Evolutionary conservation across 2,797 vertebrate species (phyloP), one percentile per base, ranked within the genome.

Genomic region (Gadopsis marmoratus): DNA sequence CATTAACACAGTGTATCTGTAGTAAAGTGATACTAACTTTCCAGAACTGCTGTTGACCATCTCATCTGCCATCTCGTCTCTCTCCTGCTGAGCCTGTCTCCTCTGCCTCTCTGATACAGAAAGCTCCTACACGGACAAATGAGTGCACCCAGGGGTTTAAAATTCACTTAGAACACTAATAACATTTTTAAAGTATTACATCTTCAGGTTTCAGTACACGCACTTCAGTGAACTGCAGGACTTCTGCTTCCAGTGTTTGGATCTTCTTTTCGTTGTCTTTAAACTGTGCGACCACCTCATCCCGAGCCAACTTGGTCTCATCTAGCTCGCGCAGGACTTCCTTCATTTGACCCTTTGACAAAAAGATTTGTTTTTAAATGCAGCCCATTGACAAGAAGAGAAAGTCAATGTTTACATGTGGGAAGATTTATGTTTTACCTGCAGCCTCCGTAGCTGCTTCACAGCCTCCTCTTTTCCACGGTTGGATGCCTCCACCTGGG

Each of bases 261-360:
- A 98, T 93, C 56, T 95, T 97, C 91, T 98, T 98, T 70, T 98
- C 97, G 1, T 84, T 96, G 77, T 98, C 97, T 79, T 96, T 96
- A 9, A 92, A 96, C 67, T 96, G 95, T 50, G 88, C 60, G 1
- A 96, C 92, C 39, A 97, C 95, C 61, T 97, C 97, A 0, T 98
- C 97, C 3, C 96, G 92, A 26, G 95, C 85, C 53, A 95, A 75
- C 71, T 96, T 96, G 0, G 93, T 87, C 76, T 98, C 97, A 56
- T 98, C 97, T 31, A 97, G 91, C 87, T 98, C 97, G 1, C 96
- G 95, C 82, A 97, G 91, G 33, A 96, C 41, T 84, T 98, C 97
- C 82, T 98, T 98, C 94, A 97, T 93, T 91, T 98, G 97, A 84
- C 86, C 87, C 97, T 98, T 90, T 43, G 63, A 55, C 5, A 66